Evolutionary conservation across 1,140 invertebrate genomes (phyloP).

Genomic region (Drosophila nikananu): DNA sequence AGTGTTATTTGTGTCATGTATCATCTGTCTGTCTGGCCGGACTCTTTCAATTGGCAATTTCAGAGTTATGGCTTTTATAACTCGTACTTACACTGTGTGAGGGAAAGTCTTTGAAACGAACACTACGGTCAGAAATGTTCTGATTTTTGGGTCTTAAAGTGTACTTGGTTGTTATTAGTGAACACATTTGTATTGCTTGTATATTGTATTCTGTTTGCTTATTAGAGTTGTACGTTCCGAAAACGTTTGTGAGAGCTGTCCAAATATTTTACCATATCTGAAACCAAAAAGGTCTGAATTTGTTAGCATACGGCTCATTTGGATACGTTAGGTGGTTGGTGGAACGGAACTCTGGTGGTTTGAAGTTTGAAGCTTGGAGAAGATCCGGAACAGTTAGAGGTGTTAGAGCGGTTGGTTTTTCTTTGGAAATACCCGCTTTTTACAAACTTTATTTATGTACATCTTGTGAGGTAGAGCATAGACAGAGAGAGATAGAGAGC

Average conservation of each 20-base stretch:
- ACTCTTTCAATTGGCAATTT: slow-evolving; percentile 28
- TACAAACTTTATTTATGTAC: slow-evolving; percentile 43
- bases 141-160: slow-evolving; percentile 43
- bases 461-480: slow-evolving; percentile 29
- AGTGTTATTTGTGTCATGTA: slow-evolving; percentile 6
- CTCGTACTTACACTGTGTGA: slow-evolving; percentile 73
- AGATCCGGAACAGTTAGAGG: slow-evolving; percentile 35
- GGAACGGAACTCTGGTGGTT: slow-evolving; percentile 53
- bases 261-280: slow-evolving; percentile 79
- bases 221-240: slow-evolving; percentile 49
- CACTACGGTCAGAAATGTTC: slow-evolving; percentile 43
- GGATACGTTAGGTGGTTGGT: slow-evolving; percentile 39
- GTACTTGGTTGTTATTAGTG: slow-evolving; percentile 42
- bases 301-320: slow-evolving; percentile 75
- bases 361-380: slow-evolving; percentile 39
- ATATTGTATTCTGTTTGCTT: slow-evolving; percentile 11
- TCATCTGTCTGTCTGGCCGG: slow-evolving; percentile 23
- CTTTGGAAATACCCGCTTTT: slow-evolving; percentile 38
- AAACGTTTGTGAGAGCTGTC: slow-evolving; percentile 63
- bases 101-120: slow-evolving; percentile 55
- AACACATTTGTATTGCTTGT: slow-evolving; percentile 37
- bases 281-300: slow-evolving; percentile 82
- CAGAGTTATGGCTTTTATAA: slow-evolving; percentile 29
- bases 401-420: slow-evolving; percentile 22
- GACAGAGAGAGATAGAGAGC: slow-evolving; percentile 10